Evolutionary conservation across 2,888 invertebrate genomes (phyloP), one percentile per base, ranked within the genome.

Genomic region (Scrobipalpa costella): DNA sequence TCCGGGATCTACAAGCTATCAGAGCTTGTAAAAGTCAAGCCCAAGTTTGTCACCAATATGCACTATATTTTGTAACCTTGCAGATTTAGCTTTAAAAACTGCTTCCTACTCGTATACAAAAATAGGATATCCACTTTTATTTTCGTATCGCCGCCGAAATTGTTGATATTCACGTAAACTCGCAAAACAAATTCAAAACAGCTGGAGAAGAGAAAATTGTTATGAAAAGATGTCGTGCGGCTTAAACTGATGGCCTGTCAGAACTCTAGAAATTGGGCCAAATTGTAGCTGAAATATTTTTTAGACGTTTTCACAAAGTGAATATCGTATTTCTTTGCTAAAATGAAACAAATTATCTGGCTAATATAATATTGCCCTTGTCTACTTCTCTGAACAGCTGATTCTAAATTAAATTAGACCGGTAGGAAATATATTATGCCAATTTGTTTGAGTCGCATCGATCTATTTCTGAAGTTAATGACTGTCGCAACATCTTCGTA

Each of bases 151-250:
- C 36, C 38, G 34, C 34, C 44, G 47, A 57, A 57, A 40, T 17
- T 21, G 63, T 50, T 61, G 65, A 61, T 44, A 36, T 7, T 17
- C n/a, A 21, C 61, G 55, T 64, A 58, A 61, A 57, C 61, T 49
- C 15, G 61, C 40, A 52, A 62, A 66, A 66, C 57, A 55, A 50
- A 66, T 66, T 63, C 58, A 63, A 59, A 66, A 58, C 65, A 66
- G 65, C 65, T 66, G 65, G 65, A 61, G 47, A 63, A 63, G 8
- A 36, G 62, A 63, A 62, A 66, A 59, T 63, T 69, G 69, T 73
- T 72, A 66, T 69, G 70, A 71, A 65, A 67, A 66, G 55, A 44
- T 65, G 67, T 68, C 67, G 55, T 50, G 38, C 62, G 61, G n/a
- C 11, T 36, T 11, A 34, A 36, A 52, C 40, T 38, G 49, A 64